Evolutionary conservation across 2,888 invertebrate species (phyloP).

Genomic region (Chironomus riparius): DNA sequence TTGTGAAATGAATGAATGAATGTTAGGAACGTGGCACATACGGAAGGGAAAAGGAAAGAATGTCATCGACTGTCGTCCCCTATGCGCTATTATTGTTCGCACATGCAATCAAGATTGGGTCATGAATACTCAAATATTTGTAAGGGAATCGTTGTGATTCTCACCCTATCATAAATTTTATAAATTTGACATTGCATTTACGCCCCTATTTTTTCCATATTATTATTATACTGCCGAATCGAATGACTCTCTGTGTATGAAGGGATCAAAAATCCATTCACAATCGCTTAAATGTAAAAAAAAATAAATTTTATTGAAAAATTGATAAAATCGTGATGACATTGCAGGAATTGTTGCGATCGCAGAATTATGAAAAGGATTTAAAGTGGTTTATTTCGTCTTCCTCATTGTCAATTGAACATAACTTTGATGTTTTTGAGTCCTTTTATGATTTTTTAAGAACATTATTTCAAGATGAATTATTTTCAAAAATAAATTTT

Average conservation of each 20-base stretch:
- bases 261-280: constrained; percentile 21
- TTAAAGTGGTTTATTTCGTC: not conserved
- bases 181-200: constrained; percentile 1
- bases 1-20: not conserved
- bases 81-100: constrained; percentile 1
- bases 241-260: not conserved
- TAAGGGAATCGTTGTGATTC: not conserved
- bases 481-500: too few species aligned
- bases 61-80: not conserved
- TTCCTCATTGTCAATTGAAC: not conserved
- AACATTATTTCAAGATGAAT: too few species aligned
- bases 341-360: not conserved
- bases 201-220: constrained; percentile 8
- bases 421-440: too few species aligned
- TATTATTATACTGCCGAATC: not conserved
- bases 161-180: not conserved
- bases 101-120: constrained; percentile 4
- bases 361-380: not conserved
- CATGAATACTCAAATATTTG: not conserved
- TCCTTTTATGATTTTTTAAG: too few species aligned
- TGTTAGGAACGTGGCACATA: too few species aligned
- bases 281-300: not conserved
- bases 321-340: constrained; percentile 8
- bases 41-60: not conserved
- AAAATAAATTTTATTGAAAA: not conserved